These are phyloP conservation scores for Esox masquinongy DNA, from an alignment of 2,797 vertebrate species.

Conservation along the genomic window DNA sequence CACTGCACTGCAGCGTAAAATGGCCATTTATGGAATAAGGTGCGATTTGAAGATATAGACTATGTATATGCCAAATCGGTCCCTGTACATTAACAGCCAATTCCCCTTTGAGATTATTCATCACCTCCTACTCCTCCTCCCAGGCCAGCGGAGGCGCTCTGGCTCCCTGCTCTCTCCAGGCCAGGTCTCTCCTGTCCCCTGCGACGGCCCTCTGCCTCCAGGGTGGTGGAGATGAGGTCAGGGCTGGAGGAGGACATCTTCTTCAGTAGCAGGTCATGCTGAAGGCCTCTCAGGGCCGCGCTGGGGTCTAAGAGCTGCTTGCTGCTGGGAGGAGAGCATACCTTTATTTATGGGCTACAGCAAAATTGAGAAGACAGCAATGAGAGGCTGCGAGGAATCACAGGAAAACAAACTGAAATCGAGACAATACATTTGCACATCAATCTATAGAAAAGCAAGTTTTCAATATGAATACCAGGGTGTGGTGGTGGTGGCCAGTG, in stretches of 20 bases:
- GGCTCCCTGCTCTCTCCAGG: constrained; percentile 72
- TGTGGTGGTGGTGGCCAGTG: constrained; percentile 30
- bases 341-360: too few relatives aligned
- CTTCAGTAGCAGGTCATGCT: constrained; percentile 85
- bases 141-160: constrained; percentile 74
- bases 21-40: neutral
- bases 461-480: neutral
- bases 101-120: neutral
- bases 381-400: neutral
- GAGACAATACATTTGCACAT: neutral
- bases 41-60: neutral
- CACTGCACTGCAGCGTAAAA: too few relatives aligned
- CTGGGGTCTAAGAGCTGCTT: constrained; percentile 74
- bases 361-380: too few relatives aligned
- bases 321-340: constrained; percentile 37
- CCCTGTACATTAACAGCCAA: neutral
- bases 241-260: constrained; percentile 93
- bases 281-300: constrained; percentile 77
- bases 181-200: constrained; percentile 65
- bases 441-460: neutral
- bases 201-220: constrained; percentile 75
- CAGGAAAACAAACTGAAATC: neutral
- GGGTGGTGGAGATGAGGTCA: constrained; percentile 88
- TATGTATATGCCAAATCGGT: neutral
- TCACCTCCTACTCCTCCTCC: constrained; percentile 36